Base-by-base conservation (phyloP, 2,888 invertebrate genomes). In the Erpobdella octoculata region DNA sequence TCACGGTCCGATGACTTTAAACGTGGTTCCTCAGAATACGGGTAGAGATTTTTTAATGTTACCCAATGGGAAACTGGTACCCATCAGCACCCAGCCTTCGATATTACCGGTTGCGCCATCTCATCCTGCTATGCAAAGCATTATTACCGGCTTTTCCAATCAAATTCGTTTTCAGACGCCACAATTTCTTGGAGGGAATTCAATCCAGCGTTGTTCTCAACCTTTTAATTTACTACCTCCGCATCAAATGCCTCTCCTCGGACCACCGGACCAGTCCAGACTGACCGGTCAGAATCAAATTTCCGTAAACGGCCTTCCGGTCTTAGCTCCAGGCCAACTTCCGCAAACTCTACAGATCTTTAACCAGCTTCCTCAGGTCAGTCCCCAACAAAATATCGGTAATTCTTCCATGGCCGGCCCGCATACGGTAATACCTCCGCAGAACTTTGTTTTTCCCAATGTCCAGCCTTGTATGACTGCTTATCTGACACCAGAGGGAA, bases 1-100 rank as follows among this genome's bases (percentile, higher is more conserved):
- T 28, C 62, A 31, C 18, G 62, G 62, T 8, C 69, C 38, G 18
- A 69, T 69, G 69, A 69, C 69, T 35, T 36, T 69, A 33, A 69
- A 69, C 25, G 48, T 69, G 0, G 33, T 69, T 35, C 69, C 69
- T 31, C 69, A 69, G 37, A 69, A 69, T 21, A 18, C 69, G 6
- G 58, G 69, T 21, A 48, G 69, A 46, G 69, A 69, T 48, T 69
- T 69, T 46, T 33, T 69, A 25, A 69, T 69, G 69, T 36, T 69
- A n/a, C 69, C 69, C 15, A 69, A 69, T 53, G 69, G 69, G 4
- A 69, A 69, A 48, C 33, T 69, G 21, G 69, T 69, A 25, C 69
- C 69, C 4, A 69, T 69, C 53, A 69, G 69, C 36, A 69, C 69
- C 33, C 69, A 69, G n/a, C 69, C 69, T 31, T 69, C 69, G 36